Evolutionary conservation across 2,797 vertebrate species (phyloP), one percentile per base, ranked within the genome.

Genomic region (Champsocephalus gunnari): DNA sequence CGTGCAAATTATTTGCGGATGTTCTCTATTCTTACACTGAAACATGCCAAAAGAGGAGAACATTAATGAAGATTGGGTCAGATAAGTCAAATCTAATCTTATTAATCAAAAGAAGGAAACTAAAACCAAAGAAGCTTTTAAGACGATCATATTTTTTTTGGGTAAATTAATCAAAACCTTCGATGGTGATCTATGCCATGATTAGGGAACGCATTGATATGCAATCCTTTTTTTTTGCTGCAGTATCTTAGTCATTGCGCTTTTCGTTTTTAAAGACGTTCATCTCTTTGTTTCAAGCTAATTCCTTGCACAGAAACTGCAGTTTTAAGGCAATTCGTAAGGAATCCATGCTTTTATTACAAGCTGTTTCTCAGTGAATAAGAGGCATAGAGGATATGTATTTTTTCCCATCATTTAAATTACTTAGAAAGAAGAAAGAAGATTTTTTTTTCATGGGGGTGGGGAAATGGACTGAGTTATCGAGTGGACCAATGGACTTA

Each of bases 391-490:
- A 2, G 16, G 19, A 32, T 19, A 41, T 55, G 71, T 59, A 69
- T 17, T 49, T 16, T 68, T 81, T 74, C 3, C 34, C 7, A 38
- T 60, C 55, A 71, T 59, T 65, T 12, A 0, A 12, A 50, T 57
- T 45, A 13, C 13, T 19, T 83, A 68, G 50, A 28, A 28, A 45
- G 80, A 82, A 83, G 75, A 83, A 16, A 1, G 77, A 85, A 82
- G 79, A 75, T 51, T 73, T 77, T 76, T 69, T 71, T 69, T 51
- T 53, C 19, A 5, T 12, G 51, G 24, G 0, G 2, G 41, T 57
- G 49, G 12, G 43, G 1, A 49, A 63, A 84, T 83, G 87, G 89
- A 91, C 88, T 90, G 77, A 81, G 84, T 82, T 80, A 55, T 41
- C 58, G 8, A 19, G 44, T 43, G 64, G 69, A 38, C 47, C 1